Conservation (phyloP, 2,797 vertebrate species). For the Pristis pectinata region DNA sequence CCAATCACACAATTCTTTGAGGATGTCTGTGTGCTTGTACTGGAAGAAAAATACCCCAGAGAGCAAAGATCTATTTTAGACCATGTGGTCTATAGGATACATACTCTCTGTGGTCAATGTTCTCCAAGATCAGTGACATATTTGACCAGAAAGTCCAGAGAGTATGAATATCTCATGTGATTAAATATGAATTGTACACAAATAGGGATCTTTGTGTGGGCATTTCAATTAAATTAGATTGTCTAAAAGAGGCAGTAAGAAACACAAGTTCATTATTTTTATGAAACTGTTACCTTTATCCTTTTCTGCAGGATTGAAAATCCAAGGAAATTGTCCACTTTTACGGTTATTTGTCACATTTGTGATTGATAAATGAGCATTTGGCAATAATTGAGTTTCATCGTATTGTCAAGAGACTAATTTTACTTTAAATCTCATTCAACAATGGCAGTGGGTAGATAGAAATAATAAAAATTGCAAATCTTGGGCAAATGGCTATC, state of each 20-base stretch:
- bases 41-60: background rate
- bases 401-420: background rate
- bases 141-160: no score
- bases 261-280: background rate
- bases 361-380: background rate
- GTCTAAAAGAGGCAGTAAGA: background rate
- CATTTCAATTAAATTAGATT: background rate
- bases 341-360: background rate
- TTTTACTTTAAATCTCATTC: background rate
- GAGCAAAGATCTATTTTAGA: background rate
- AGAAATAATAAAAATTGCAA: background rate
- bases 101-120: background rate
- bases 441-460: background rate
- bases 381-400: background rate
- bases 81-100: background rate
- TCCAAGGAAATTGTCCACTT: background rate
- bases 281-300: background rate
- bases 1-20: background rate
- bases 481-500: background rate
- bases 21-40: background rate
- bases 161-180: background rate
- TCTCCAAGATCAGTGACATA: no score
- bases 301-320: background rate
- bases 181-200: background rate
- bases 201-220: background rate